These are phyloP conservation scores for Brachionus manjavacas DNA, from an alignment of 1,140 invertebrate species.

Conservation along the genomic window DNA sequence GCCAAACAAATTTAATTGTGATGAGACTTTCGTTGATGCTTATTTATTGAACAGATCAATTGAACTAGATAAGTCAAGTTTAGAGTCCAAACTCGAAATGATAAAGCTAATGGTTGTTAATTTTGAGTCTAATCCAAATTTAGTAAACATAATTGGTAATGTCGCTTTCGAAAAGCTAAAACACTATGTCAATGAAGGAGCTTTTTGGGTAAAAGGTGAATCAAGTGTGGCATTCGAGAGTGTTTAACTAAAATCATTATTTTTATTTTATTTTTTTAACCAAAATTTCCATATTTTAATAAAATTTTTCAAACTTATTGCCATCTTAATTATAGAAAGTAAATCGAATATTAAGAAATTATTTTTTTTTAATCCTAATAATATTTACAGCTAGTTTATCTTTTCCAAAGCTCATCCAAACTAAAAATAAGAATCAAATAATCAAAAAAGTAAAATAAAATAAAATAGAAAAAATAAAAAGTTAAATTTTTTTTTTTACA, in stretches of 20 bases:
- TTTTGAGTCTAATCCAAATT: neutral
- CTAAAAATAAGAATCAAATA: too few species aligned
- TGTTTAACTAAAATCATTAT: neutral
- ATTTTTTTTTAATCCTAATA: too few species aligned
- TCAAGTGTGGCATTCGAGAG: constrained; percentile 11
- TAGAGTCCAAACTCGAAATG: constrained; percentile 22
- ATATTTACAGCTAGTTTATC: too few species aligned
- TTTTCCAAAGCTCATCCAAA: too few species aligned
- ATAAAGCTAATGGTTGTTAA: constrained; percentile 21
- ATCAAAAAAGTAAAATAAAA: too few species aligned
- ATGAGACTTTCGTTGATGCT: neutral
- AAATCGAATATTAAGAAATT: too few species aligned
- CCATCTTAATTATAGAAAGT: neutral
- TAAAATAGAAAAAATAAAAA: too few species aligned
- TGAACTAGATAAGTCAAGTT: constrained; percentile 3
- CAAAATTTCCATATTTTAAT: neutral
- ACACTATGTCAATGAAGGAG: constrained; percentile 13
- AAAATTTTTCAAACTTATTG: neutral
- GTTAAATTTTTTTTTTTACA: too few species aligned
- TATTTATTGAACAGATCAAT: constrained; percentile 19
- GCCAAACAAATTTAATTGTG: constrained; percentile 23
- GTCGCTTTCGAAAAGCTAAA: neutral
- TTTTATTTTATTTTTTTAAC: neutral
- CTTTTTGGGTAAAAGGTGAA: constrained; percentile 1
- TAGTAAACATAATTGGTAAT: constrained; percentile 13